Evolutionary conservation across 2,797 vertebrate genomes (phyloP).

Genomic region (Amazona finschi): DNA sequence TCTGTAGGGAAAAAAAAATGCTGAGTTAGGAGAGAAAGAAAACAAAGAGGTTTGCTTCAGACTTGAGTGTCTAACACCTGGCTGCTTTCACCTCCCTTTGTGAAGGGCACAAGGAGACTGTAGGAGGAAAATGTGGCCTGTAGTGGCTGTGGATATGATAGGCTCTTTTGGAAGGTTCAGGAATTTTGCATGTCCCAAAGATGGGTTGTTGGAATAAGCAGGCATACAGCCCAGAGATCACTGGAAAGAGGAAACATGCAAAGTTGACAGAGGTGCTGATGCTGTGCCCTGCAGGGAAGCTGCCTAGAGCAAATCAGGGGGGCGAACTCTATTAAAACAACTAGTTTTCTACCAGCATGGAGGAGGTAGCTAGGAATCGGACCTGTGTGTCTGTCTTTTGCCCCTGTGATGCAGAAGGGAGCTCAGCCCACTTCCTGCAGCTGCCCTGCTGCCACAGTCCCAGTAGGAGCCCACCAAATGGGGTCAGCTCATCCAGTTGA

Average conservation of each 20-base stretch:
- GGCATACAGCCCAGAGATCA: neutral
- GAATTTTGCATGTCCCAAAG: neutral
- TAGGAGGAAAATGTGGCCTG: neutral
- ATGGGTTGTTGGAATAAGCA: neutral
- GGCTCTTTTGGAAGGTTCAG: neutral
- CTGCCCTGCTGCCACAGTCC: neutral
- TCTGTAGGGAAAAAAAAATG: neutral
- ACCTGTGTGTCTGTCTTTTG: neutral
- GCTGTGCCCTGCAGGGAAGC: neutral
- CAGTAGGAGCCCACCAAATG: accelerated
- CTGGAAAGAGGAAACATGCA: accelerated
- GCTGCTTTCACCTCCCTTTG: neutral
- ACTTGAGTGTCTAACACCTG: neutral
- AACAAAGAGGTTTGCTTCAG: neutral
- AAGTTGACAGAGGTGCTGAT: neutral
- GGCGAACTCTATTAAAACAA: neutral
- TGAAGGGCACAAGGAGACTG: neutral
- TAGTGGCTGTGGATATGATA: neutral
- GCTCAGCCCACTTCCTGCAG: neutral
- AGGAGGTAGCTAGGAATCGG: neutral
- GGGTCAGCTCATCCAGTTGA: neutral
- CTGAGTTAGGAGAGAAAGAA: neutral
- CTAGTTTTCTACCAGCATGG: neutral
- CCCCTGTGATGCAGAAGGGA: neutral
- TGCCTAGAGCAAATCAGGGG: neutral